These are phyloP conservation scores for Nanorana parkeri DNA, from an alignment of 2,113 vertebrate genomes.

Conservation along the genomic window DNA sequence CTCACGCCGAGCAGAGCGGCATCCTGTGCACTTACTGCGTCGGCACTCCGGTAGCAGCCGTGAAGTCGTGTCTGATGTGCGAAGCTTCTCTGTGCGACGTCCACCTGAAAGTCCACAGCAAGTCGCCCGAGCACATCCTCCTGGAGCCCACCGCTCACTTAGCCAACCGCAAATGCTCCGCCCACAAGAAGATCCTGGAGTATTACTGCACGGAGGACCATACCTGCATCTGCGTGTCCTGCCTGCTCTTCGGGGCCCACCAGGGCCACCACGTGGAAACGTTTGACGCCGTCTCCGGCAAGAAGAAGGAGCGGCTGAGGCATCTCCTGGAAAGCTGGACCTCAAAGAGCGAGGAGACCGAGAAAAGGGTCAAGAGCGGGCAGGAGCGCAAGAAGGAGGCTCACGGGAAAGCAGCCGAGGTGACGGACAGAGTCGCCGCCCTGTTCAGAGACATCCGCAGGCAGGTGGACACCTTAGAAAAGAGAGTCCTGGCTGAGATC, in stretches of 20 bases:
- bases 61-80: too few species aligned
- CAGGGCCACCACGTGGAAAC: slow-evolving; percentile 8
- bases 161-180: neutral
- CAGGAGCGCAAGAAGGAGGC: neutral
- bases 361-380: neutral
- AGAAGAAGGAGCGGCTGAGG: neutral
- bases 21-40: slow-evolving; percentile 75
- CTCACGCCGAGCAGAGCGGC: neutral
- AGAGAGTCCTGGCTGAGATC: neutral
- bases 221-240: slow-evolving; percentile 12
- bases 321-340: neutral
- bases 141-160: neutral
- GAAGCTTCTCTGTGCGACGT: too few species aligned
- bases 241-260: neutral
- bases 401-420: neutral
- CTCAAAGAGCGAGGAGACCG: neutral
- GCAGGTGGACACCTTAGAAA: slow-evolving; percentile 12
- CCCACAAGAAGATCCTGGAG: slow-evolving; percentile 2
- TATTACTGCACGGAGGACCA: neutral
- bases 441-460: neutral
- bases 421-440: neutral
- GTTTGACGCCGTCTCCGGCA: neutral
- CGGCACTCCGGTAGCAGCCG: too few species aligned
- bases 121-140: neutral
- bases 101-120: slow-evolving; percentile 2